These are phyloP conservation scores for Drosophila multiciliata DNA, from an alignment of 2,888 invertebrate genomes.

Conservation along the genomic window DNA sequence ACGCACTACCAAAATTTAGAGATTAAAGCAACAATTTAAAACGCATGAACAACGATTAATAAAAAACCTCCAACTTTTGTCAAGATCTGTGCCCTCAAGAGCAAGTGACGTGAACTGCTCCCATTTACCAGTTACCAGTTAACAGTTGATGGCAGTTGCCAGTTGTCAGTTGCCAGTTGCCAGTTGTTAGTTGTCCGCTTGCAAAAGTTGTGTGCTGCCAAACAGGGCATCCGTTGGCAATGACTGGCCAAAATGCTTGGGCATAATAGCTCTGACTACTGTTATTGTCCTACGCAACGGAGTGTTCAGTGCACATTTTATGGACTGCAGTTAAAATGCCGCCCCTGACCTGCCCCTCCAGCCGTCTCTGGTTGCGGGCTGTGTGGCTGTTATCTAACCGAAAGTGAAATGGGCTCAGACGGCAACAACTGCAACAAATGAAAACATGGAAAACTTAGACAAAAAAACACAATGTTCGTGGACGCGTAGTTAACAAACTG, in stretches of 20 bases:
- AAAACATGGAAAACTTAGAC: slow-evolving; percentile 55
- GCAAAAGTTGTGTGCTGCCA: slow-evolving; percentile 26
- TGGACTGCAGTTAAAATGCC: slow-evolving; percentile 33
- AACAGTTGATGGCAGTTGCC: background rate
- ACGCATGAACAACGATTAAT: slow-evolving; percentile 31
- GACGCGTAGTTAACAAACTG: slow-evolving; percentile 70
- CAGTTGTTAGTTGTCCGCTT: slow-evolving; percentile 8
- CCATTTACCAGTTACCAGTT: slow-evolving; percentile 30
- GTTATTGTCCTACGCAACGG: slow-evolving; percentile 55
- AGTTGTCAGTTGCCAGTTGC: background rate
- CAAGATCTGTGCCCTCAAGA: slow-evolving; percentile 29
- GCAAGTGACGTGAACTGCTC: slow-evolving; percentile 51
- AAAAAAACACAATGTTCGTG: slow-evolving; percentile 63
- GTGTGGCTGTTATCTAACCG: slow-evolving; percentile 65
- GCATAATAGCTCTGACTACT: slow-evolving; percentile 35
- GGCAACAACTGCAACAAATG: slow-evolving; percentile 25
- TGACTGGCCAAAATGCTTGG: slow-evolving; percentile 42
- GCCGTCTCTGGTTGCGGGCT: slow-evolving; percentile 22
- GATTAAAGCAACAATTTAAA: slow-evolving; percentile 29
- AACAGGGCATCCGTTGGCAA: slow-evolving; percentile 42
- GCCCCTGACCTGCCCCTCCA: slow-evolving; percentile 12
- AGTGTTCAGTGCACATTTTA: slow-evolving; percentile 41
- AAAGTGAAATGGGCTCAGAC: slow-evolving; percentile 69
- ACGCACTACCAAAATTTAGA: slow-evolving; percentile 28
- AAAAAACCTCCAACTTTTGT: slow-evolving; percentile 23